phyloP scores from a whole-genome alignment of 2,888 invertebrate genomes.

The Chouioia cunea region DNA sequence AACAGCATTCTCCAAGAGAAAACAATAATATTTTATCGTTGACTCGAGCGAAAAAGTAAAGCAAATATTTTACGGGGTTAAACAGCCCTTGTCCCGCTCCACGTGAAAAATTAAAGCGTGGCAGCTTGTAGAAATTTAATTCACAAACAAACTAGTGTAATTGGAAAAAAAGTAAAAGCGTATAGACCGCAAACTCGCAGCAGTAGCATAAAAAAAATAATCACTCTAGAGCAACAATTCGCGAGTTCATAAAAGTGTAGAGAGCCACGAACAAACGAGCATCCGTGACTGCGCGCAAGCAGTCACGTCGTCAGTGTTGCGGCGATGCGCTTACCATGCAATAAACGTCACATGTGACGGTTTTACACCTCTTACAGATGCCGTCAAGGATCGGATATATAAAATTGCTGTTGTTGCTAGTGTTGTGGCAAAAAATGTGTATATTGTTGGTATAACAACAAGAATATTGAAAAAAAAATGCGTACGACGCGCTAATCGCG shows the following conservation, averaged over 20 bases:
- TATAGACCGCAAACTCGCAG: not conserved
- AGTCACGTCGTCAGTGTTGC: not conserved
- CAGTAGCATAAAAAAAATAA: constrained; percentile 20
- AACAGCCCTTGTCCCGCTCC: too few relatives aligned
- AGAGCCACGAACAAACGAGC: constrained; percentile 26
- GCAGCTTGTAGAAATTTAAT: constrained; percentile 23
- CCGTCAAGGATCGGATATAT: constrained; percentile 25
- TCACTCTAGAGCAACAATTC: constrained; percentile 30
- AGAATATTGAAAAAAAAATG: not conserved
- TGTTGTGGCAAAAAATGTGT: too few relatives aligned
- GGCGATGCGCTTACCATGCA: constrained; percentile 11
- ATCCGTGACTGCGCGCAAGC: not conserved
- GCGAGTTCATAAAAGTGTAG: constrained; percentile 32
- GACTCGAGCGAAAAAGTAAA: too few relatives aligned
- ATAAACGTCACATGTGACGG: constrained; percentile 31
- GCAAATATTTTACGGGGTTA: too few relatives aligned
- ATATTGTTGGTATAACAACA: too few relatives aligned
- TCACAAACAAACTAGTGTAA: constrained; percentile 5
- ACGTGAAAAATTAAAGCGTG: not conserved
- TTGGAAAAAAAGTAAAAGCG: constrained; percentile 15
- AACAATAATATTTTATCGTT: too few relatives aligned
- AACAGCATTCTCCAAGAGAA: too few relatives aligned
- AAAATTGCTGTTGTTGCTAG: not conserved
- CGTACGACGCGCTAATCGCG: not conserved
- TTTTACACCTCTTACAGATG: constrained; percentile 25